Conservation (phyloP, 2,113 vertebrate species). For the Nothobranchius furzeri region DNA sequence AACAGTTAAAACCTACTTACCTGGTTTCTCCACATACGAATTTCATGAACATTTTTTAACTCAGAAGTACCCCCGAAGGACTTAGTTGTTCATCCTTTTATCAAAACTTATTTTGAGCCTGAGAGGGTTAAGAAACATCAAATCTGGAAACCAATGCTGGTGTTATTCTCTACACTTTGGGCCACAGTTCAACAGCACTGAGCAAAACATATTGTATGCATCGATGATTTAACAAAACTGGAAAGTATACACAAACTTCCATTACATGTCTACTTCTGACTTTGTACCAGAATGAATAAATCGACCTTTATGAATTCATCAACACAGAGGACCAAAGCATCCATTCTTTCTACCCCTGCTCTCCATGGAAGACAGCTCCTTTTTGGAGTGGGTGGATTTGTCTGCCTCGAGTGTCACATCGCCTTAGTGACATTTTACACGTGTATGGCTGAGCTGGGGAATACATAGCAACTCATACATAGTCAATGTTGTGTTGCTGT, state of each 20-base stretch:
- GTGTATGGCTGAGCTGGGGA: neutral
- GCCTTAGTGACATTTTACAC: constrained; percentile 16
- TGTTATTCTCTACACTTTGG: too few relatives aligned
- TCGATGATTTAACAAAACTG: neutral
- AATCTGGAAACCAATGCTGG: too few relatives aligned
- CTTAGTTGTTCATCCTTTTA: too few relatives aligned
- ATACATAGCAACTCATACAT: constrained; percentile 11
- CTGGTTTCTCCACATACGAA: too few relatives aligned
- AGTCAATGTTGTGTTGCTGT: neutral
- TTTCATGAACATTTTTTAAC: too few relatives aligned
- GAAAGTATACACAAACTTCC: neutral
- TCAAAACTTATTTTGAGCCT: too few relatives aligned
- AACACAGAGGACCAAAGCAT: neutral
- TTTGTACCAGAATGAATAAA: neutral
- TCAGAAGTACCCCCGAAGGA: too few relatives aligned
- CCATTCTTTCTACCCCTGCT: constrained; percentile 5
- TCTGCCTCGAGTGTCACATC: constrained; percentile 16
- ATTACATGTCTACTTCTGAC: neutral
- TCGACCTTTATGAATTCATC: neutral
- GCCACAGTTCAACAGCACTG: neutral
- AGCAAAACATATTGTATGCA: neutral
- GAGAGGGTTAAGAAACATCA: too few relatives aligned
- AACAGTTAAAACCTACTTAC: too few relatives aligned
- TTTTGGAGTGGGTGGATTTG: constrained; percentile 25
- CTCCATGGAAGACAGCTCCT: constrained; percentile 10